Evolutionary conservation across 2,113 vertebrate species (phyloP), one percentile per base, ranked within the genome.

Genomic region (Cnemophilus loriae): DNA sequence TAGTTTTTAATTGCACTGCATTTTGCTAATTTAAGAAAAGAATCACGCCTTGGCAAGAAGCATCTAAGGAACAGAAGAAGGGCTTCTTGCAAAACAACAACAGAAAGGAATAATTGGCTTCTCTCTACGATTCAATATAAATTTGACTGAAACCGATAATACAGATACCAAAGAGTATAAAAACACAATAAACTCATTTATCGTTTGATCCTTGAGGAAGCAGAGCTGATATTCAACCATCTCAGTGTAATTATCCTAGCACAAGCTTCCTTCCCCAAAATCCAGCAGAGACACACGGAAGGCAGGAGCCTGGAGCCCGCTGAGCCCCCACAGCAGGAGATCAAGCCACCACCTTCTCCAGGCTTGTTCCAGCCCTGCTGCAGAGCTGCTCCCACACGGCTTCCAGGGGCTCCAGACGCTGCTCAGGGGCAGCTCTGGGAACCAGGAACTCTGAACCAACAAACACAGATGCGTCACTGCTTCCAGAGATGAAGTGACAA

Each of bases 11-110:
- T 69, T 53, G 82, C 65, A 69, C 24, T 82, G 67, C 13, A 20
- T 83, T 85, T 85, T 79, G n/a, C 69, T 93, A 94, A 84, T 89
- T 84, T 89, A 89, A 93, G 78, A 65, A 61, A 69, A 95, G 24
- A 89, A 74, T 53, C 78, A 59, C 32, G 47, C 28, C 57, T 92
- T 60, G 74, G 80, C 79, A 89, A 91, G 89, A 92, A 84, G 26
- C 60, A 59, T 55, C 17, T 52, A 80, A 55, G 47, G 55, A 95
- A 92, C 77, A 92, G 67, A 84, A 93, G 84, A 86, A 63, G 24
- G 56, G 47, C n/a, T 84, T 52, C 69, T 75, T 59, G 46, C 46
- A 80, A 90, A 90, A 80, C 44, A 78, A 69, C 61, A 94, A 69
- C 44, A 63, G 84, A 91, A 84, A 71, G 42, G 42, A 90, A 77